phyloP scores from a whole-genome alignment of 2,888 invertebrate genomes.

The Plagodis dolabraria region DNA sequence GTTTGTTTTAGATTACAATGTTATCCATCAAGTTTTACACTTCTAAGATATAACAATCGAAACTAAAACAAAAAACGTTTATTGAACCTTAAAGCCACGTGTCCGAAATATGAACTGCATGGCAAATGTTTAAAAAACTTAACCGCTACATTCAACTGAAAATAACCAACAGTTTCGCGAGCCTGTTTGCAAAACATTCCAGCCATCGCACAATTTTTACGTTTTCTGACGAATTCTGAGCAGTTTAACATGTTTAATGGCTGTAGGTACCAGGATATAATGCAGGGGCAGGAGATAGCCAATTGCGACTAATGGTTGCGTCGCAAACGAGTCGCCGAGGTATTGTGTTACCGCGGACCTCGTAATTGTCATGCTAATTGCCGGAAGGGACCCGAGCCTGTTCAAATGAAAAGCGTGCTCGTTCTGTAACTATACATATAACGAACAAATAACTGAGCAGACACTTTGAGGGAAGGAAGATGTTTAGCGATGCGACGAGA shows the following conservation, averaged over 20 bases:
- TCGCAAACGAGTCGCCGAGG: conserved; percentile 27
- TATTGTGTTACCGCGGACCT: conserved; percentile 44
- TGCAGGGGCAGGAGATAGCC: conserved; percentile 30
- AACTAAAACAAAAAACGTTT: neutral
- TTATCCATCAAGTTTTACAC: neutral
- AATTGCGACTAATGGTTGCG: conserved; percentile 25
- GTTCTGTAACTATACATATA: too few relatives aligned
- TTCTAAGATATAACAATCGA: neutral
- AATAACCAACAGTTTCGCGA: conserved; percentile 5
- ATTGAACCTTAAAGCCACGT: too few relatives aligned
- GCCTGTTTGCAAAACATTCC: conserved; percentile 9
- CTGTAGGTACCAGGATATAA: conserved; percentile 19
- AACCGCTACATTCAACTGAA: conserved; percentile 2
- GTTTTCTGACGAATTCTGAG: neutral
- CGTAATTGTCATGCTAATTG: conserved; percentile 47
- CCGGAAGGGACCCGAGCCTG: conserved; percentile 32
- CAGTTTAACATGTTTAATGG: neutral
- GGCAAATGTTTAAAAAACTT: conserved; percentile 3
- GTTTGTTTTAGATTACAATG: too few relatives aligned
- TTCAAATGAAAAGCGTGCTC: conserved; percentile 13
- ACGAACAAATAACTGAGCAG: neutral
- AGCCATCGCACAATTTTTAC: neutral
- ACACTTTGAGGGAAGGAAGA: too few relatives aligned
- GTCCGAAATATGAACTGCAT: neutral
- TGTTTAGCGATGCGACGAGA: neutral